Percentiles rank a stretch among this genome's conserved stretches.
Evolutionary conservation across 2,888 invertebrate genomes (phyloP).

Genomic region (Lysandra coridon): DNA sequence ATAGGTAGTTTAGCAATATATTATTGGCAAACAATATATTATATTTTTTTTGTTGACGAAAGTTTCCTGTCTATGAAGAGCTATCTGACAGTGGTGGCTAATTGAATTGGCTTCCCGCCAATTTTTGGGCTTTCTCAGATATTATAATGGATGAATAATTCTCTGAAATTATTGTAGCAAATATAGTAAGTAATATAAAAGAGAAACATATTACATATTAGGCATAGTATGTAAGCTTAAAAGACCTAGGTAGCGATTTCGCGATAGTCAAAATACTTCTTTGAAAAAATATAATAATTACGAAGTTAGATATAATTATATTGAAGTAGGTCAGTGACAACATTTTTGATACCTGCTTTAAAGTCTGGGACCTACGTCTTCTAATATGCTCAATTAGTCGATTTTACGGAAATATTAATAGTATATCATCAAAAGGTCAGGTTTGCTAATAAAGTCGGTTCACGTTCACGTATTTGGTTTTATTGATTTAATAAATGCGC

Average conservation of each 20-base stretch:
- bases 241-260: neutral
- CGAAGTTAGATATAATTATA: neutral
- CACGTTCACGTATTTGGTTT: neutral
- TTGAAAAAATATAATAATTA: neutral
- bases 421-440: neutral
- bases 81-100: conserved; percentile 31
- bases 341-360: neutral
- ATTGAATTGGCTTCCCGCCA: conserved; percentile 53
- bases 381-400: neutral
- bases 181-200: neutral
- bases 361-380: neutral
- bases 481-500: neutral
- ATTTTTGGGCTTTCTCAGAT: conserved; percentile 39
- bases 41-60: neutral
- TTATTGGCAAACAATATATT: neutral
- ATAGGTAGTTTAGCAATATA: neutral
- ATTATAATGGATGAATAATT: neutral
- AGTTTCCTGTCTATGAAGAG: conserved; percentile 26
- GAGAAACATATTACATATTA: neutral
- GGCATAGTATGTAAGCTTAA: neutral
- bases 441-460: neutral
- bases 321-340: neutral
- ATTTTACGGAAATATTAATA: neutral
- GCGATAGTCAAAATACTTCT: no score
- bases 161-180: neutral